A percentile compares a stretch with the other conserved stretches of the same genome.
phyloP scores from a whole-genome alignment of 2,888 invertebrate genomes.

The Folsomia candida region DNA sequence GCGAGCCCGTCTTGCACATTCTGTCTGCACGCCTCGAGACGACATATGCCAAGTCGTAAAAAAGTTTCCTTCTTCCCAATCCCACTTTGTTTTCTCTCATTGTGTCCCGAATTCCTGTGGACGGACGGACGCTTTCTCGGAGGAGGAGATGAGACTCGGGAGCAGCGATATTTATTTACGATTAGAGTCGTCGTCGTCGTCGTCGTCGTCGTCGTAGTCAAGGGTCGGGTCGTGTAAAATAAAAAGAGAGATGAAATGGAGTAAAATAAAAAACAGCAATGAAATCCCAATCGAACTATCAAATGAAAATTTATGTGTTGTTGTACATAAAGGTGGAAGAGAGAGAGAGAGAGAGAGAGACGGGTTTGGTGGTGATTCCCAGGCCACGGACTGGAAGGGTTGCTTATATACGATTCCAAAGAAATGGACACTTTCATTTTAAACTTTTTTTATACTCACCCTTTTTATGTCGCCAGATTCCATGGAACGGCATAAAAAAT shows the following conservation, averaged over 20 bases:
- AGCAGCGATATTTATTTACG: neutral
- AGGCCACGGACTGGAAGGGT: constrained; percentile 1
- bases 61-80: constrained; percentile 9
- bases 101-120: neutral
- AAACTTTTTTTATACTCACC: constrained; percentile 7
- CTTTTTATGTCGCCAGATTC: constrained; percentile 7
- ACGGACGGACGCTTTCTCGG: neutral
- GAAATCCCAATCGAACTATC: constrained; percentile 18
- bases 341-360: neutral
- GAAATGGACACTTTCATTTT: constrained; percentile 13
- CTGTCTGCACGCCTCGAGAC: neutral
- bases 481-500: neutral
- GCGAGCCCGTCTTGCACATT: neutral
- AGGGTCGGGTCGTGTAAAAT: constrained; percentile 3
- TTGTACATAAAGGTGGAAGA: constrained; percentile 2
- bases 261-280: constrained; percentile 9
- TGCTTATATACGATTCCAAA: neutral
- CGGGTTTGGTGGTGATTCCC: neutral
- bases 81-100: neutral
- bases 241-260: constrained; percentile 7
- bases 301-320: constrained; percentile 14
- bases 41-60: constrained; percentile 8
- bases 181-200: neutral
- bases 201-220: no score
- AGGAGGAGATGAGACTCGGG: neutral